Conservation (phyloP, 64 coral and sea anemone genomes). For the Exaiptasia diaphana region DNA sequence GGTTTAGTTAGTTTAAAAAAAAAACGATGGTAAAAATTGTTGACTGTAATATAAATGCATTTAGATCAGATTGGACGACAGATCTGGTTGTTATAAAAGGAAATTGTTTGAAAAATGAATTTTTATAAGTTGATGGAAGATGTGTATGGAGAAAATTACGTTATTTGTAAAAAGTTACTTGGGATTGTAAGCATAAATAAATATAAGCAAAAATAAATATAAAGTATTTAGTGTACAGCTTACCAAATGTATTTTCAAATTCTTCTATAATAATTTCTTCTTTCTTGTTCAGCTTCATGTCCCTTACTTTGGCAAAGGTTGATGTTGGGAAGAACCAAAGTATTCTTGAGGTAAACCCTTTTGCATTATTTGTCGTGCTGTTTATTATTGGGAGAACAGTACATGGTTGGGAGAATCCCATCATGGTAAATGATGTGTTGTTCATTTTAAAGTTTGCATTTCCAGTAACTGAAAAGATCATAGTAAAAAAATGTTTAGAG, state of each 20-base stretch:
- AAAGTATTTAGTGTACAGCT: neutral
- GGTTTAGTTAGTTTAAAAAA: neutral
- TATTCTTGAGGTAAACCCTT: slow-evolving; percentile 56
- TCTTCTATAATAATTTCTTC: neutral
- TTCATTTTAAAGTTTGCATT: slow-evolving; percentile 21
- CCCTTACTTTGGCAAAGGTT: neutral
- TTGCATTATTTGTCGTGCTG: slow-evolving; percentile 27
- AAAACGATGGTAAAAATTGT: neutral
- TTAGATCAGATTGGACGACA: neutral
- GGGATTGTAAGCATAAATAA: neutral
- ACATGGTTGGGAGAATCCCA: slow-evolving; percentile 20
- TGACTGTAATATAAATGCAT: neutral
- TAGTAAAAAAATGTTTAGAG: too few relatives aligned
- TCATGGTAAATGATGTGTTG: neutral
- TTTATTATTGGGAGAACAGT: slow-evolving; percentile 40
- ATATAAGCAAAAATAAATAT: neutral
- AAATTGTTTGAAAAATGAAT: neutral
- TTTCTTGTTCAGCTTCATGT: neutral
- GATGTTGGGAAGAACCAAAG: slow-evolving; percentile 52
- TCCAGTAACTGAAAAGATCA: neutral
- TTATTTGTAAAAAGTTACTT: neutral
- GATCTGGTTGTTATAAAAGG: neutral
- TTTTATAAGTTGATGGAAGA: neutral
- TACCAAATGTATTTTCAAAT: neutral
- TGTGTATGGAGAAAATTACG: neutral